Conservation (phyloP, 2,888 invertebrate genomes). For the Stegophylla sp. region DNA sequence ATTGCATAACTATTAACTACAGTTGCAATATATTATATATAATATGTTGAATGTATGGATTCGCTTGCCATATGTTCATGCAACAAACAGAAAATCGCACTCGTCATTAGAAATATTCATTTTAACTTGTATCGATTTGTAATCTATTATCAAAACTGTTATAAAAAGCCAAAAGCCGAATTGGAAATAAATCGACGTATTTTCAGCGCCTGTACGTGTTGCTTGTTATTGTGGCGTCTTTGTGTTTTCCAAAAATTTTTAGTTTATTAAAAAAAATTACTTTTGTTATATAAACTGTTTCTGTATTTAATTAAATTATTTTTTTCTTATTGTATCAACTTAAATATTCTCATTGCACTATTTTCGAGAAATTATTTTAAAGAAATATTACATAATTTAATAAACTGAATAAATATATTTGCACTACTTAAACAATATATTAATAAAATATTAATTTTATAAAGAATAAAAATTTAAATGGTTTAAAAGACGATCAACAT, state of each 20-base stretch:
- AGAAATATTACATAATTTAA: too few species aligned
- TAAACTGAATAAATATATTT: too few species aligned
- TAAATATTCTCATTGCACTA: neutral
- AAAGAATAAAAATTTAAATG: too few species aligned
- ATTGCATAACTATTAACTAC: too few species aligned
- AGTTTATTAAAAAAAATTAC: neutral
- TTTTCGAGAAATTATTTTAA: neutral
- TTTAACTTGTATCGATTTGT: neutral
- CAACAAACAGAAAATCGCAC: too few species aligned
- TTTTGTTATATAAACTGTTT: constrained; percentile 5
- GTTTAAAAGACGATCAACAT: too few species aligned
- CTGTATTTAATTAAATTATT: neutral
- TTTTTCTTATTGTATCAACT: neutral
- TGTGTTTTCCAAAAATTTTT: constrained; percentile 25
- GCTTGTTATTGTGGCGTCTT: constrained; percentile 52
- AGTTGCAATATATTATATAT: too few species aligned
- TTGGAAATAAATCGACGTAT: constrained; percentile 49
- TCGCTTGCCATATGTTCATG: too few species aligned
- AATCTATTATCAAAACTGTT: neutral
- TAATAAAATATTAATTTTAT: too few species aligned
- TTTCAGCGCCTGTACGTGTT: constrained; percentile 52
- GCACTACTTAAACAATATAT: too few species aligned
- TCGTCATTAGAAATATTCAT: neutral
- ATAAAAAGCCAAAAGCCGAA: constrained; percentile 53
- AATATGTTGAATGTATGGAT: too few species aligned